Evolutionary conservation across 2,797 vertebrate genomes (phyloP), one percentile per base, ranked within the genome.

Genomic region (Spinus pinus): DNA sequence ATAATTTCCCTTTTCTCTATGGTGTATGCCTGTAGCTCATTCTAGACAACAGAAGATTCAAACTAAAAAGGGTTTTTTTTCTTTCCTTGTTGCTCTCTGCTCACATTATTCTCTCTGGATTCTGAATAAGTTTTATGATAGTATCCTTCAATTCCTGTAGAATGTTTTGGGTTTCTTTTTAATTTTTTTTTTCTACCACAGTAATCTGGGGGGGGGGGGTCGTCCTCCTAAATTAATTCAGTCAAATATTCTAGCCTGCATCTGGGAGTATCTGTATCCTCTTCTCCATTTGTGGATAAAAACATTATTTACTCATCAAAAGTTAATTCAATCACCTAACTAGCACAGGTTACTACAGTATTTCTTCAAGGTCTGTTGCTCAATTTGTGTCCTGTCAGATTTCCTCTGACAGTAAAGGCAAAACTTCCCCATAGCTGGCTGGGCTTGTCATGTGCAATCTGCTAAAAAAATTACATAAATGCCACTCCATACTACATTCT

Each of bases 181-280:
- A 6, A 8, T 1, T 5, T 17, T 42, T 58, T 66, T 74, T 66
- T 67, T 12, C 49, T 78, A 13, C 18, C 24, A 23, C 17, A 50
- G 3, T 31, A 24, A 39, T n/a, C 5, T 10, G 3, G 37, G 23
- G 20, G 3, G 3, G 8, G 31, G 31, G 21, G 18, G 22, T 3
- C 0, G 22, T 61, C 30, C 30, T 91, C 21, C 44, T 42, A 33
- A 47, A 67, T 54, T 81, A 19, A 27, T 47, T 37, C 46, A 64
- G 42, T 53, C 41, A 24, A 19, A 21, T 70, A 62, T 25, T 77
- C 30, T 27, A 71, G 18, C 12, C 30, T 37, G 12, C 3, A 1
- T 14, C 30, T 42, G 30, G 7, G 9, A 56, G 8, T 21, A 37
- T 19, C 24, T 58, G 6, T 28, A 30, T 24, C 25, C 31, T 80